Conservation (phyloP, 2,888 invertebrate genomes). For the Exocentrus adspersus region DNA sequence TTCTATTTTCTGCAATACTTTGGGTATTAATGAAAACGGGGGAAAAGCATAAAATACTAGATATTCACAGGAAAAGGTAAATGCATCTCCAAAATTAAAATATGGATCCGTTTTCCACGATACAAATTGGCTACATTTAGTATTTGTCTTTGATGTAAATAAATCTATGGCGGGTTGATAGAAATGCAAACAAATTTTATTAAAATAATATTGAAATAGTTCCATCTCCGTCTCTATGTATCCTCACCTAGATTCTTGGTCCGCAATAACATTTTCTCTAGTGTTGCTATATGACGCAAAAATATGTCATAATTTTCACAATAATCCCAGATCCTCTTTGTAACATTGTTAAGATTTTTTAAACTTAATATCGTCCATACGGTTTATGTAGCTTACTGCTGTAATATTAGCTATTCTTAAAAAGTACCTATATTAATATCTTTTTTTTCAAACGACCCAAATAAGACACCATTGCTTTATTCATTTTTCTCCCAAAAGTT, state of each 20-base stretch:
- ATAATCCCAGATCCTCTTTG: background rate
- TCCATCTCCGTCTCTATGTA: background rate
- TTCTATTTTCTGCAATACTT: background rate
- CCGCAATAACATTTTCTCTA: background rate
- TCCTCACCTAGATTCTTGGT: background rate
- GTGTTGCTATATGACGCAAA: background rate
- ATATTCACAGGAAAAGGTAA: conserved; percentile 25
- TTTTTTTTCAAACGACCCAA: no score
- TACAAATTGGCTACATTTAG: conserved; percentile 22
- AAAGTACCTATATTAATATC: no score
- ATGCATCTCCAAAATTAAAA: conserved; percentile 25
- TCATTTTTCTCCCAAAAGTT: no score
- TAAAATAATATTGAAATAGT: background rate
- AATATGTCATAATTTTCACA: background rate
- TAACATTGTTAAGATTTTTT: background rate
- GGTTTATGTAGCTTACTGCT: no score
- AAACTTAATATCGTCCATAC: no score
- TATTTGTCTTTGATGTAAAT: background rate
- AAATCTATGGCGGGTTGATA: background rate
- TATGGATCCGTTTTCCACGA: conserved; percentile 29
- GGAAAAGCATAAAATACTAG: background rate
- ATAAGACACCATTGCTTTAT: no score
- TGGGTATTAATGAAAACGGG: background rate
- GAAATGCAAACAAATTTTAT: background rate
- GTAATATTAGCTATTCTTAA: no score